Evolutionary conservation across 1,140 invertebrate genomes (phyloP).

Genomic region (Pararge aegeria): DNA sequence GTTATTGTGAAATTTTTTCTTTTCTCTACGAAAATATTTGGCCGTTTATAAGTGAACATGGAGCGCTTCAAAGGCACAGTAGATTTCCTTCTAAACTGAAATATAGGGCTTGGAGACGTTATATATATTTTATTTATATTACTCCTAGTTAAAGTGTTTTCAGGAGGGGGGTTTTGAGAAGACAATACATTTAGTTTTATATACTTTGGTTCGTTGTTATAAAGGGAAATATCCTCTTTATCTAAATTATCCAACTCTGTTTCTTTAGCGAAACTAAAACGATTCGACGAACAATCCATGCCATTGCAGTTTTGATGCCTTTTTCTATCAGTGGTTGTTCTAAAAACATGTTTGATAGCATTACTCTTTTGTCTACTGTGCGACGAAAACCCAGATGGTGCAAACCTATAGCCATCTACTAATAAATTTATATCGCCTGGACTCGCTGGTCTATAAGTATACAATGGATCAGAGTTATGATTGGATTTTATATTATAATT

Average conservation of each 20-base stretch:
- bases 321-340: neutral
- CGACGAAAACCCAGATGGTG: slow-evolving; percentile 38
- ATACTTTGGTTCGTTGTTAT: neutral
- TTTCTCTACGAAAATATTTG: slow-evolving; percentile 15
- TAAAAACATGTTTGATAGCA: slow-evolving; percentile 7
- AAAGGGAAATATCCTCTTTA: neutral
- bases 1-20: slow-evolving; percentile 4
- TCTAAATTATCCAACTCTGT: neutral
- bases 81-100: slow-evolving; percentile 61
- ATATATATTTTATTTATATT: slow-evolving; percentile 55
- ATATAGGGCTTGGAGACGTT: slow-evolving; percentile 49
- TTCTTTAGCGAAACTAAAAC: neutral
- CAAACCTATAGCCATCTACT: slow-evolving; percentile 65
- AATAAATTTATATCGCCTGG: slow-evolving; percentile 74
- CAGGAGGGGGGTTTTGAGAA: slow-evolving; percentile 21
- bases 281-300: neutral
- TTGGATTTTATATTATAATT: slow-evolving; percentile 40
- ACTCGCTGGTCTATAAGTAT: slow-evolving; percentile 64
- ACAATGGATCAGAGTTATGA: slow-evolving; percentile 62
- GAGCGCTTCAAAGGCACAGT: slow-evolving; percentile 36
- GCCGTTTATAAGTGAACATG: slow-evolving; percentile 32
- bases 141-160: slow-evolving; percentile 15
- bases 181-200: slow-evolving; percentile 46
- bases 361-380: slow-evolving; percentile 22
- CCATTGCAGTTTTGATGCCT: slow-evolving; percentile 30